These are phyloP conservation scores for Drosophila sp. DNA, from an alignment of 1,140 invertebrate genomes.

Conservation along the genomic window DNA sequence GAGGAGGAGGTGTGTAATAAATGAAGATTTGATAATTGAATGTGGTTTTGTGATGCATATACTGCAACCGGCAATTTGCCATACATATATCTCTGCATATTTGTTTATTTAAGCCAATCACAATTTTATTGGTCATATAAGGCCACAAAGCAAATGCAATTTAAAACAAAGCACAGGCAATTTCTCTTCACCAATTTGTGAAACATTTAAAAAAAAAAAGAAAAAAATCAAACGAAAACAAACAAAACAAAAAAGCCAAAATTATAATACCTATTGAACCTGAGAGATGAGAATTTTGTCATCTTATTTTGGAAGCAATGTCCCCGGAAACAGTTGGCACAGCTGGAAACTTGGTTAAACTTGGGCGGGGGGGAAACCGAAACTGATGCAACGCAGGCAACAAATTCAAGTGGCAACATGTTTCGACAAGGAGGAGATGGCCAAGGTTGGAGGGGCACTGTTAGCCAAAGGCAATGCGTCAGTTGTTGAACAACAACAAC, in stretches of 20 bases:
- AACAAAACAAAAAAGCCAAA: not conserved
- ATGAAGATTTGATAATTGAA: conserved; percentile 11
- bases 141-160: not conserved
- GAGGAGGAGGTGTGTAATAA: not conserved
- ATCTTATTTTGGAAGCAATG: conserved; percentile 2
- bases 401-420: conserved; percentile 60
- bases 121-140: not conserved
- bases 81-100: not conserved
- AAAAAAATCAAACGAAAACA: not conserved
- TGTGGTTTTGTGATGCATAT: conserved; percentile 6
- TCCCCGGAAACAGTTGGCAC: conserved; percentile 25
- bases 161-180: not conserved
- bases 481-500: conserved; percentile 55
- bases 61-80: not conserved
- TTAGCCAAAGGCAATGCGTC: conserved; percentile 55
- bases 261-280: not conserved
- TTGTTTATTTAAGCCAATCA: conserved; percentile 2
- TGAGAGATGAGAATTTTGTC: not conserved
- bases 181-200: not conserved
- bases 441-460: conserved; percentile 24
- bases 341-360: conserved; percentile 15
- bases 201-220: not conserved
- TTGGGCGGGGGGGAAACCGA: conserved; percentile 5
- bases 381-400: conserved; percentile 45
- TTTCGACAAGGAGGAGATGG: conserved; percentile 33